Conservation (phyloP, 2,797 vertebrate genomes). For the Pelobates cultripes region DNA sequence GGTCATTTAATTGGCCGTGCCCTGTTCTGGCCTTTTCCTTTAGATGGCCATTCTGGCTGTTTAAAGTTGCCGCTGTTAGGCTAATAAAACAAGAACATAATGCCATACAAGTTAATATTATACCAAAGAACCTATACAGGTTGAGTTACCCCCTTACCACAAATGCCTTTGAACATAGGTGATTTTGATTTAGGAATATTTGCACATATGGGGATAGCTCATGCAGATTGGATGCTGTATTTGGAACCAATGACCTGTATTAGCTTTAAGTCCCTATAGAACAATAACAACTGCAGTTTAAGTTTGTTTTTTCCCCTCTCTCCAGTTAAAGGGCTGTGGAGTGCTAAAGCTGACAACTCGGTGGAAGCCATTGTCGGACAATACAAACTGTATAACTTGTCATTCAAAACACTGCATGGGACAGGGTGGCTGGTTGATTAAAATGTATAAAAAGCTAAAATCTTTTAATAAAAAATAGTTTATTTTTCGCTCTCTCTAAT, state of each 20-base stretch:
- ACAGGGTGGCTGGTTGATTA: constrained; percentile 4
- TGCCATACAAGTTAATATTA: no score
- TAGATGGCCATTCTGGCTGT: no score
- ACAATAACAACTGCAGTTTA: background rate
- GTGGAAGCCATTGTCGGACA: background rate
- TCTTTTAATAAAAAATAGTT: background rate
- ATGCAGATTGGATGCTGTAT: background rate
- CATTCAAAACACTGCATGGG: background rate
- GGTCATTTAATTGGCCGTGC: background rate
- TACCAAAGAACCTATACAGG: no score
- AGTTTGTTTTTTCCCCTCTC: background rate
- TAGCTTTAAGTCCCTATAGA: background rate
- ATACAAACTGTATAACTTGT: background rate
- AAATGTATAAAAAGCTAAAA: background rate
- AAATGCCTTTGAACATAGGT: background rate
- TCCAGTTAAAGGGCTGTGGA: background rate
- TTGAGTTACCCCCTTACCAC: background rate
- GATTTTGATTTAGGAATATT: constrained; percentile 4
- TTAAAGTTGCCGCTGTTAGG: no score
- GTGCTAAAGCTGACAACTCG: no score
- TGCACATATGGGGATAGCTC: background rate
- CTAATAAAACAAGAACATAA: no score
- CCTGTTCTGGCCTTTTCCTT: background rate
- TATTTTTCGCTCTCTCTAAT: background rate
- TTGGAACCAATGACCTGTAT: background rate